Percentiles rank a stretch among this genome's conserved stretches.
These are phyloP conservation scores for Oncorhynchus kisutch DNA, from an alignment of 2,113 vertebrate genomes.

Conservation along the genomic window DNA sequence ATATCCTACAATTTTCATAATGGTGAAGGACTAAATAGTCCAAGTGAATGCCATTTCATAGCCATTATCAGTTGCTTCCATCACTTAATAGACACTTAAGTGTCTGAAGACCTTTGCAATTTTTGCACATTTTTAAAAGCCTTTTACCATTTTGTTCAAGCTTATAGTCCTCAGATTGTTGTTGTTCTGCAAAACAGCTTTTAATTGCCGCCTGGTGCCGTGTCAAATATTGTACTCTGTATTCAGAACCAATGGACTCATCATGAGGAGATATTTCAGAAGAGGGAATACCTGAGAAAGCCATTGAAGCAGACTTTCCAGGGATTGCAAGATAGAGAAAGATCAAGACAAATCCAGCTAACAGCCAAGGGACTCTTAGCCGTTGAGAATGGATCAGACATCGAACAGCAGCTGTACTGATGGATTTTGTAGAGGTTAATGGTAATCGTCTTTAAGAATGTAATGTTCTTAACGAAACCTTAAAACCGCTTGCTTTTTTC, in stretches of 20 bases:
- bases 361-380: neutral
- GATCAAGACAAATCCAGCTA: conserved; percentile 21
- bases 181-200: conserved; percentile 60
- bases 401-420: neutral
- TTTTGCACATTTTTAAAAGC: conserved; percentile 58
- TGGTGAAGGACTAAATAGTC: conserved; percentile 50
- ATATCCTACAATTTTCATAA: conserved; percentile 57
- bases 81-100: conserved; percentile 72
- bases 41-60: conserved; percentile 60
- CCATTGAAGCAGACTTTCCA: neutral
- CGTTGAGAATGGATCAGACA: neutral
- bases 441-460: no score
- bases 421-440: no score
- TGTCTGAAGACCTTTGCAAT: conserved; percentile 65
- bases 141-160: conserved; percentile 57
- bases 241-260: conserved; percentile 36
- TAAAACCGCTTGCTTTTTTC: no score
- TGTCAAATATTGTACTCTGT: conserved; percentile 46
- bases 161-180: conserved; percentile 30
- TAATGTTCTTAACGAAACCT: no score
- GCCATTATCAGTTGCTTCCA: conserved; percentile 71
- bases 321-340: neutral
- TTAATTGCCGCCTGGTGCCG: conserved; percentile 62
- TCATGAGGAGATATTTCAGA: conserved; percentile 51
- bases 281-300: conserved; percentile 28